These are phyloP conservation scores for Falcunculus frontatus DNA, from an alignment of 2,113 vertebrate genomes.

Conservation along the genomic window DNA sequence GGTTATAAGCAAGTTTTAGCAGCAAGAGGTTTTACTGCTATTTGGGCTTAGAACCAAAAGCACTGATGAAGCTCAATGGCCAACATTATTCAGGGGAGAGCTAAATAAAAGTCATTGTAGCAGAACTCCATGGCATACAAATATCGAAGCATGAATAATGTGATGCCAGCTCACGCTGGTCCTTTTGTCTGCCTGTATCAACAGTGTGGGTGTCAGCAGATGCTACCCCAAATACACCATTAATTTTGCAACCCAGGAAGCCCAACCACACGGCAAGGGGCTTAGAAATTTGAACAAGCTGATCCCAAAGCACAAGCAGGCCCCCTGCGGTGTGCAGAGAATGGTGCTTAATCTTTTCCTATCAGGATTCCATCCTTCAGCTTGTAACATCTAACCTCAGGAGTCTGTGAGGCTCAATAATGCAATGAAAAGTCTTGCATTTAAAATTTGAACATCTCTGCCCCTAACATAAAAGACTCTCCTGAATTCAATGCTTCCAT, in stretches of 20 bases:
- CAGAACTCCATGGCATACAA: neutral
- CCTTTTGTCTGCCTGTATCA: neutral
- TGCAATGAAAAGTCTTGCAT: neutral
- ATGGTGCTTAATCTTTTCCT: neutral
- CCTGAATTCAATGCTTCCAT: neutral
- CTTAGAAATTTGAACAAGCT: neutral
- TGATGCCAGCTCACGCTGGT: neutral
- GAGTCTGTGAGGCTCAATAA: neutral
- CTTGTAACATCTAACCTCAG: neutral
- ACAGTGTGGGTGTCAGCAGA: neutral
- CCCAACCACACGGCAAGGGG: neutral
- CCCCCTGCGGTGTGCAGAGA: neutral
- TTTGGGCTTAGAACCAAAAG: neutral
- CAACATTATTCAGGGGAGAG: neutral
- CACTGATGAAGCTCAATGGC: neutral
- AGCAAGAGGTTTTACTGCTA: neutral
- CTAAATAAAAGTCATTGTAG: neutral
- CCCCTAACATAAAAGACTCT: neutral
- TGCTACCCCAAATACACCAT: neutral
- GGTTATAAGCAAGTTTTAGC: conserved; percentile 6
- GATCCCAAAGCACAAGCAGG: neutral
- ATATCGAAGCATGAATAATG: neutral
- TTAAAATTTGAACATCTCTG: neutral
- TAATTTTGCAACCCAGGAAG: neutral
- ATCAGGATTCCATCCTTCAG: neutral